Evolutionary conservation across 2,113 vertebrate genomes (phyloP).

Genomic region (Phoenicopterus ruber): DNA sequence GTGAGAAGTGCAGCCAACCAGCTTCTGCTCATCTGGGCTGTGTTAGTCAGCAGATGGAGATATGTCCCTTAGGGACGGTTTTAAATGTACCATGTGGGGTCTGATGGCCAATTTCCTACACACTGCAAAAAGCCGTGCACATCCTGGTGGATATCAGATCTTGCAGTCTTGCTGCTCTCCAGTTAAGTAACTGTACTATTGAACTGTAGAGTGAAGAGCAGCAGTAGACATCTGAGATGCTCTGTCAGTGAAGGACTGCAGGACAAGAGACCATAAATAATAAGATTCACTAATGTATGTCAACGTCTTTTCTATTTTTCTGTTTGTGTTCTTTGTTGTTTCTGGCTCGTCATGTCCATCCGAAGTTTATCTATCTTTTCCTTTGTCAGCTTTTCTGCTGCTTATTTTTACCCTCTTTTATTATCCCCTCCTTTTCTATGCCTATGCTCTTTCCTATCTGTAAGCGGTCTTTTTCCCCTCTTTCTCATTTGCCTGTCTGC

Average conservation of each 20-base stretch:
- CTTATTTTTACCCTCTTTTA: background rate
- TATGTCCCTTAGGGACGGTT: background rate
- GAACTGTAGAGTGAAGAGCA: background rate
- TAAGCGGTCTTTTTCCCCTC: background rate
- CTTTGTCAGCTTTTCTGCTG: background rate
- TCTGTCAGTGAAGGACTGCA: too few relatives aligned
- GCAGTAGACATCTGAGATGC: too few relatives aligned
- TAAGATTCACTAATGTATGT: background rate
- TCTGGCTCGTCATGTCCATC: background rate
- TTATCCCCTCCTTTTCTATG: background rate
- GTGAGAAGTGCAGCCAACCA: background rate
- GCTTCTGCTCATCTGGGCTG: background rate
- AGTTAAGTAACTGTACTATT: background rate
- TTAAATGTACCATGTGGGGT: background rate
- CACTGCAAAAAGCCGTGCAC: background rate
- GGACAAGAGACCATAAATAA: background rate
- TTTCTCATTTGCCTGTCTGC: background rate
- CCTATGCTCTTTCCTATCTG: background rate
- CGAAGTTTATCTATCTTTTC: background rate
- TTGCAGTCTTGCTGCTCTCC: background rate
- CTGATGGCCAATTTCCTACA: background rate
- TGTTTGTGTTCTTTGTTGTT: background rate
- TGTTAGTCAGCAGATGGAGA: background rate
- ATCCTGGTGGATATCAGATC: background rate
- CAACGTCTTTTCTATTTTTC: background rate